Evolutionary conservation across 2,888 invertebrate genomes (phyloP).

Genomic region (Atethmia centrago): DNA sequence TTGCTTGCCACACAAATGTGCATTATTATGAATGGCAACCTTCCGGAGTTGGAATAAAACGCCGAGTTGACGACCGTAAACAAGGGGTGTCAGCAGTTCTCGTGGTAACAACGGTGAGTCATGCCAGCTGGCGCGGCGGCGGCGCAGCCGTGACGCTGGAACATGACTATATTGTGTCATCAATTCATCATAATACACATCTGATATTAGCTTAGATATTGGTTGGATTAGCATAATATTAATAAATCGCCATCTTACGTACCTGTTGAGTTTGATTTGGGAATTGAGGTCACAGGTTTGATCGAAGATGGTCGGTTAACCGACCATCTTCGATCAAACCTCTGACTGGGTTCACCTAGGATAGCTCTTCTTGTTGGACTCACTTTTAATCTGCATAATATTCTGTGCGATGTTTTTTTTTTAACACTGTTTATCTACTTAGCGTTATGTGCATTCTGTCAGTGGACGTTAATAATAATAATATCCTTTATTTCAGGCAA

Average conservation of each 20-base stretch:
- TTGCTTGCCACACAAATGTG: slow-evolving; percentile 1
- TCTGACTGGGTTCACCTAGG: no score
- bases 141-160: slow-evolving; percentile 10
- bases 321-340: not conserved
- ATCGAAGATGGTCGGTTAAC: not conserved
- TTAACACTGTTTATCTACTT: not conserved
- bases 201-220: slow-evolving; percentile 16
- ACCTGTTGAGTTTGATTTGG: not conserved
- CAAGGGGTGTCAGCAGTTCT: not conserved
- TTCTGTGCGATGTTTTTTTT: not conserved
- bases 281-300: no score
- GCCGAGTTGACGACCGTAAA: not conserved
- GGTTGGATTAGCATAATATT: not conserved
- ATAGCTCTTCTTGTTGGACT: not conserved
- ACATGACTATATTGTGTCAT: not conserved
- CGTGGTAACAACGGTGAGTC: slow-evolving; percentile 11
- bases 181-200: not conserved
- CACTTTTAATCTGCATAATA: not conserved
- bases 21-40: slow-evolving; percentile 8
- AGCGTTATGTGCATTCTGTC: not conserved
- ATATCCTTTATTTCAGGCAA: no score
- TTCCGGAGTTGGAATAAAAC: not conserved
- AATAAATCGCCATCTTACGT: not conserved
- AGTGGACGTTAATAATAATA: no score
- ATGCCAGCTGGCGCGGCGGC: slow-evolving; percentile 32